These are phyloP conservation scores for Spondyliosoma cantharus DNA, from an alignment of 2,797 vertebrate species.

Conservation along the genomic window DNA sequence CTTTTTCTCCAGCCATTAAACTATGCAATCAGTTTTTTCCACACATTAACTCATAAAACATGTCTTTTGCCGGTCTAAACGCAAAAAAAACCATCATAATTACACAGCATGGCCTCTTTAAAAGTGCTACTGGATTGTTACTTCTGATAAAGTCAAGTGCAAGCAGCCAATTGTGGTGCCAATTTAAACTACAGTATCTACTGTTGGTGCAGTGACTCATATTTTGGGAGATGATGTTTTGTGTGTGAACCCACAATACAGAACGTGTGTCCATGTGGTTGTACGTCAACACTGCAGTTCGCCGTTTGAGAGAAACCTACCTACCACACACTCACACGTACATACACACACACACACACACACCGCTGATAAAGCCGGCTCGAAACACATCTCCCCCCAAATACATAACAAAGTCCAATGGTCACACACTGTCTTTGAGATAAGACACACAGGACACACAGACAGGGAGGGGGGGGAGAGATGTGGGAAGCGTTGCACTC, in stretches of 20 bases:
- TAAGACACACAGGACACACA: constrained; percentile 51
- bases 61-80: too few species aligned
- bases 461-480: not conserved
- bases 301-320: not conserved
- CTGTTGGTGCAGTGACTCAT: not conserved
- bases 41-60: too few species aligned
- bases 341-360: not conserved
- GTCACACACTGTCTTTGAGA: constrained; percentile 50
- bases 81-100: not conserved
- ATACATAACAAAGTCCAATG: constrained; percentile 66
- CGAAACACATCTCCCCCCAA: constrained; percentile 34
- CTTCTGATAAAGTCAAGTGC: not conserved
- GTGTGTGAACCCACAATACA: not conserved
- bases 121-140: not conserved
- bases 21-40: too few species aligned
- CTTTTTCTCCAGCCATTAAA: too few species aligned
- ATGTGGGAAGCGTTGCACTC: constrained; percentile 11
- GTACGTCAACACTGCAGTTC: not conserved
- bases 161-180: not conserved
- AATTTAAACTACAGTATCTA: not conserved
- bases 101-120: not conserved
- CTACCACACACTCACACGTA: constrained; percentile 3
- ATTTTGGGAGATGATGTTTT: not conserved
- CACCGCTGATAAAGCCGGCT: constrained; percentile 22
- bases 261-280: not conserved